phyloP scores from a whole-genome alignment of 1,140 invertebrate species.

The Araneus ventricosus region DNA sequence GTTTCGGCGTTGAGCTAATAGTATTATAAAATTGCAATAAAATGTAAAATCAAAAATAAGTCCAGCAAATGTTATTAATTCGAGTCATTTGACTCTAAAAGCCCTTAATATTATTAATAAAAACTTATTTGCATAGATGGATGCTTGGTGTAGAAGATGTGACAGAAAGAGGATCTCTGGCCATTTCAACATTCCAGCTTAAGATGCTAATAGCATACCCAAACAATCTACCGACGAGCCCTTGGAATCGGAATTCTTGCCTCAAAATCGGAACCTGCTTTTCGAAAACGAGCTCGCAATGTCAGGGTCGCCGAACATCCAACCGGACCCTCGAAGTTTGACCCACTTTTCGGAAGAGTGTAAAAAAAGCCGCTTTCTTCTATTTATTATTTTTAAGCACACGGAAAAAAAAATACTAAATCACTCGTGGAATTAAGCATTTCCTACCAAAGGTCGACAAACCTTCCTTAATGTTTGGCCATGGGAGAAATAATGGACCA shows the following conservation, averaged over 20 bases:
- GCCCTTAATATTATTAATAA: too few species aligned
- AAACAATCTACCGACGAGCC: neutral
- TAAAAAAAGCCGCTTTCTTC: neutral
- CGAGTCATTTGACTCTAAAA: too few species aligned
- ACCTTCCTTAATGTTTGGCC: constrained; percentile 20
- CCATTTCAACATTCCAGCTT: too few species aligned
- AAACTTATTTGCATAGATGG: too few species aligned
- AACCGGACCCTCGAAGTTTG: constrained; percentile 5
- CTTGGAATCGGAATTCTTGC: neutral
- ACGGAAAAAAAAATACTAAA: neutral
- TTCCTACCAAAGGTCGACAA: neutral
- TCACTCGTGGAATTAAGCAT: neutral
- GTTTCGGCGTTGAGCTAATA: too few species aligned
- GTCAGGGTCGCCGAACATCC: constrained; percentile 16
- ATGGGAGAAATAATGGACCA: neutral
- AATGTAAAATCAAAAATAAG: too few species aligned
- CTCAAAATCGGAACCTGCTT: constrained; percentile 8
- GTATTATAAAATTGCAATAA: too few species aligned
- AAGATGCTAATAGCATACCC: too few species aligned
- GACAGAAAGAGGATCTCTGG: too few species aligned
- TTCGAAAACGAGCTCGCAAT: neutral
- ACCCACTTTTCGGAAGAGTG: constrained; percentile 42
- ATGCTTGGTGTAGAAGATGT: too few species aligned
- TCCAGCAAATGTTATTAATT: too few species aligned
- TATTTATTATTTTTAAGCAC: neutral